These are phyloP conservation scores for Endotricha flammealis DNA, from an alignment of 2,888 invertebrate genomes.

Conservation along the genomic window DNA sequence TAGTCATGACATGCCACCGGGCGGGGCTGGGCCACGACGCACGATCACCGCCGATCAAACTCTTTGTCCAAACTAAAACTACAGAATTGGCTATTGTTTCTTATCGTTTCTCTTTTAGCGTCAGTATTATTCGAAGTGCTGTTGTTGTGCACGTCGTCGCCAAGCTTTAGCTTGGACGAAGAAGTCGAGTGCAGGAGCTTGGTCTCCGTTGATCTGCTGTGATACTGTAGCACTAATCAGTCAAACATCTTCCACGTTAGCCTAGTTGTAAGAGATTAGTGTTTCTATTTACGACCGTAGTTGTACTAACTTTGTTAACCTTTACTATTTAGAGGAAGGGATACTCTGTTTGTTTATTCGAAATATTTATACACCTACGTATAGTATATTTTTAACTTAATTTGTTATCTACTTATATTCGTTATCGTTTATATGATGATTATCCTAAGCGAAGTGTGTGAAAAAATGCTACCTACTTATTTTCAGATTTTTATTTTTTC, in stretches of 20 bases:
- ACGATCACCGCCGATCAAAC: constrained; percentile 25
- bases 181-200: constrained; percentile 39
- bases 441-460: constrained; percentile 69
- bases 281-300: constrained; percentile 67
- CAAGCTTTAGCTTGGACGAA: constrained; percentile 28
- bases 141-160: constrained; percentile 14
- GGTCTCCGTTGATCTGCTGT: constrained; percentile 68
- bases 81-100: not conserved
- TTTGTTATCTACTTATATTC: constrained; percentile 57
- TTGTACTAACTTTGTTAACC: constrained; percentile 68
- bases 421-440: constrained; percentile 63
- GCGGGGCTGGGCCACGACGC: constrained; percentile 25
- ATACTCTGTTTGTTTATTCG: constrained; percentile 60
- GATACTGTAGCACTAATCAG: constrained; percentile 72
- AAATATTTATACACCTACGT: constrained; percentile 62
- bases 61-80: constrained; percentile 28
- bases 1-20: constrained; percentile 30
- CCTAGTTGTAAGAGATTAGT: constrained; percentile 68
- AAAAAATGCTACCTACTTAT: constrained; percentile 76
- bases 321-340: constrained; percentile 66
- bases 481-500: constrained; percentile 78
- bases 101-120: not conserved
- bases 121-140: not conserved
- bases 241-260: constrained; percentile 70
- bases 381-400: constrained; percentile 51